A percentile compares a stretch with the other conserved stretches of the same genome.
These are phyloP conservation scores for Dinomys branickii DNA, from an alignment of 2,113 vertebrate species.

Conservation along the genomic window DNA sequence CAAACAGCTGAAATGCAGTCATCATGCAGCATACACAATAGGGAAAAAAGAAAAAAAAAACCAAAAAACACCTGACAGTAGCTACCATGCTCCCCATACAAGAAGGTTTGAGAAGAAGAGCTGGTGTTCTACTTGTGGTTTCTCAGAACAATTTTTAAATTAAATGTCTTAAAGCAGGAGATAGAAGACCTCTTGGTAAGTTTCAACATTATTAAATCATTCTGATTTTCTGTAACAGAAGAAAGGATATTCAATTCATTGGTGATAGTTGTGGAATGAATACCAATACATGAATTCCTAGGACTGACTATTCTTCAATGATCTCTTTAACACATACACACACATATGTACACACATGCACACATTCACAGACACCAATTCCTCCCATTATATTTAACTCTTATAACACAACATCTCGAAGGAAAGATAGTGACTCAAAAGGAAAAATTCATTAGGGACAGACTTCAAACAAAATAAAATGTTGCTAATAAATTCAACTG, in stretches of 20 bases:
- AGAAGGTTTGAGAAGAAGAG: slow-evolving; percentile 50
- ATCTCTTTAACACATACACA: neutral
- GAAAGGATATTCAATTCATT: slow-evolving; percentile 42
- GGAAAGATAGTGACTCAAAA: neutral
- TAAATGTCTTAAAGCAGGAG: slow-evolving; percentile 25
- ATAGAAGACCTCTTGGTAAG: neutral
- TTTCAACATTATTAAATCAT: slow-evolving; percentile 54
- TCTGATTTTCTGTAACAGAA: slow-evolving; percentile 47
- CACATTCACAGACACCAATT: neutral
- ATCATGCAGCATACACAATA: slow-evolving; percentile 52
- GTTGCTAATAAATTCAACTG: neutral
- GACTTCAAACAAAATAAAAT: neutral
- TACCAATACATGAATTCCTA: neutral
- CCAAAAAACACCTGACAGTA: slow-evolving; percentile 77
- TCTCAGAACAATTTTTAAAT: slow-evolving; percentile 45
- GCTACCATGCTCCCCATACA: neutral
- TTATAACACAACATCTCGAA: neutral
- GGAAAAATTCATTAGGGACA: neutral
- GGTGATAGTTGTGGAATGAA: neutral
- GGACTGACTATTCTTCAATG: neutral
- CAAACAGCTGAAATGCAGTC: slow-evolving; percentile 78
- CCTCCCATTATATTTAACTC: neutral
- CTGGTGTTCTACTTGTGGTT: slow-evolving; percentile 20
- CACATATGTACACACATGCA: neutral
- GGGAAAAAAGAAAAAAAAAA: slow-evolving; percentile 68